Base-by-base conservation (phyloP, 2,797 vertebrate genomes). In the Ibycter americanus region DNA sequence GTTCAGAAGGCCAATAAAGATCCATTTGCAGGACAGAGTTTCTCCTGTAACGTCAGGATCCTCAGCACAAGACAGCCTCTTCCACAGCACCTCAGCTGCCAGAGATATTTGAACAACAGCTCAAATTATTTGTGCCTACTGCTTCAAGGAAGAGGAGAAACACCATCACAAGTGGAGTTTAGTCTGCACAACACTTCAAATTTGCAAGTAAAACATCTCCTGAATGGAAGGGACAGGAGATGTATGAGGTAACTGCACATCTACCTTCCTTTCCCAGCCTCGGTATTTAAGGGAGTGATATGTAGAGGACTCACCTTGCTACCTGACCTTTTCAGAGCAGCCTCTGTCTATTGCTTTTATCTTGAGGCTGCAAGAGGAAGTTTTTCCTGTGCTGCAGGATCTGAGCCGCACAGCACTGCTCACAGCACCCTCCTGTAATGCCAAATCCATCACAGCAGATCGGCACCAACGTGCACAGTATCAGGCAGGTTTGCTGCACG, bases 381-480 rank as follows among this genome's bases (percentile, higher is more conserved):
- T 4, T 59, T 29, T 27, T 19, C 46, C 67, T 4, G 26, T 2
- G 3, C 55, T 7, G 47, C 29, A 22, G 68, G 25, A 34, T 6
- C 9, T 2, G 40, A 47, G 63, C 17, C 1, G 1, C 25, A 15
- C 65, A 34, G 42, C 65, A 5, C 19, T 1, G 7, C 55, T 46
- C 29, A 15, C 55, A 29, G n/a, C 40, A 55, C 40, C 55, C 31
- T 47, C 26, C 25, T 1, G 29, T 12, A 10, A 3, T 55, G 11
- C 16, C 3, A 0, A 17, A 44, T n/a, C 6, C 19, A 19, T 8
- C n/a, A 6, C 18, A 6, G 22, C 36, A 3, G 12, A 12, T 9
- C 2, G 3, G 36, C 54, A 23, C 44, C 3, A 26, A 36, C 1
- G 0, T 0, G 11, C 15, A 15, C 4, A 1, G 54, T 9, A 13